Percentiles rank a stretch among this genome's conserved stretches.
phyloP scores from a whole-genome alignment of 2,888 invertebrate species.

The Zeuzera pyrina region DNA sequence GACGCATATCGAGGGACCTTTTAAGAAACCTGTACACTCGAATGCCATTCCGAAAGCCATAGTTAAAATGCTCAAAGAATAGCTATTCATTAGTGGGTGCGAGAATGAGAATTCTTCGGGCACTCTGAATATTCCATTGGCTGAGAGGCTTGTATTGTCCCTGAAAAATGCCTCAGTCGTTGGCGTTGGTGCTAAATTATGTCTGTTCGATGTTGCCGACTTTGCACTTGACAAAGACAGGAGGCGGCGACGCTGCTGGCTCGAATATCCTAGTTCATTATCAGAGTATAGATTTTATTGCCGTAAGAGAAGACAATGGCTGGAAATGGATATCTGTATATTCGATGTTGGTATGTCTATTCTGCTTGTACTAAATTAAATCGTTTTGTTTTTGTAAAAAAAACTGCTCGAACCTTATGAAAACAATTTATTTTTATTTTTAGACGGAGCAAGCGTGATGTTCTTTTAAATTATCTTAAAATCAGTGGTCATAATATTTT shows the following conservation, averaged over 20 bases:
- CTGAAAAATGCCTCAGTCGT: constrained; percentile 59
- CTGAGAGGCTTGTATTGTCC: constrained; percentile 65
- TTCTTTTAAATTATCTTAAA: no score
- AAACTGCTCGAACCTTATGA: no score
- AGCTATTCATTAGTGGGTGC: constrained; percentile 73
- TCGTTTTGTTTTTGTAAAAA: no score
- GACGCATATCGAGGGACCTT: constrained; percentile 66
- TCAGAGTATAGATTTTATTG: constrained; percentile 31
- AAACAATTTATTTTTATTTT: no score
- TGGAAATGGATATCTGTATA: no score
- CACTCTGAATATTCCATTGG: constrained; percentile 66
- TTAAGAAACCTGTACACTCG: constrained; percentile 69
- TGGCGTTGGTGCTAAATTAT: constrained; percentile 59
- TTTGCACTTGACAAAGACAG: constrained; percentile 31
- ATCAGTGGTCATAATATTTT: no score
- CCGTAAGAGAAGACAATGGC: no score
- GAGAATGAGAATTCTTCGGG: constrained; percentile 70
- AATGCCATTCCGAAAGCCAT: constrained; percentile 68
- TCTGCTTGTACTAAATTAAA: no score
- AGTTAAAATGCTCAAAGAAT: constrained; percentile 72
- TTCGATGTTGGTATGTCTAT: no score
- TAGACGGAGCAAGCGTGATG: no score
- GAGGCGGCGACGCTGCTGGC: constrained; percentile 23
- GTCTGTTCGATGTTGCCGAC: constrained; percentile 36
- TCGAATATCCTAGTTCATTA: constrained; percentile 53